Percentiles rank a stretch among this genome's conserved stretches.
Evolutionary conservation across 2,888 invertebrate genomes (phyloP).

Genomic region (Phyto melanocephala): DNA sequence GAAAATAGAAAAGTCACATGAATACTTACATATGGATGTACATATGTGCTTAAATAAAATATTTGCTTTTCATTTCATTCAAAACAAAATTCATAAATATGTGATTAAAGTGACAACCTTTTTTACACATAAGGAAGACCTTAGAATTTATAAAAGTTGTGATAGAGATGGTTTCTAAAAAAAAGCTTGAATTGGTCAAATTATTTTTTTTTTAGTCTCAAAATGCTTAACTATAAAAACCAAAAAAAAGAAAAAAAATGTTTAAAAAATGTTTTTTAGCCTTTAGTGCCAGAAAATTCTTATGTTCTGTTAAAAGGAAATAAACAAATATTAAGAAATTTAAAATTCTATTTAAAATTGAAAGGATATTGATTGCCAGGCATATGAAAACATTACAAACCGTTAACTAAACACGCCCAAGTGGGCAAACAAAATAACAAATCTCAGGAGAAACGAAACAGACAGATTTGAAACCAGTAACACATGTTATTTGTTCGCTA

Average conservation of each 20-base stretch:
- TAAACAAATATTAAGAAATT: no score
- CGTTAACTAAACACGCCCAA: constrained; percentile 32
- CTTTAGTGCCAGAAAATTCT: no score
- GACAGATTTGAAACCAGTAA: constrained; percentile 20
- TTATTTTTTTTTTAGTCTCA: no score
- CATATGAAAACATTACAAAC: constrained; percentile 71
- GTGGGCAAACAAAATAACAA: constrained; percentile 14
- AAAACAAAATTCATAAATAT: constrained; percentile 24
- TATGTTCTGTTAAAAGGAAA: no score
- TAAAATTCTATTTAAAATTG: constrained; percentile 76
- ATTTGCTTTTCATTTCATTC: constrained; percentile 13
- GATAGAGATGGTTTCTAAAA: no score
- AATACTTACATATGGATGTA: neutral
- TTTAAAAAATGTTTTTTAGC: no score
- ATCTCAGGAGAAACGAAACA: neutral
- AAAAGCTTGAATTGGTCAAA: no score
- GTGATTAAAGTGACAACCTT: neutral
- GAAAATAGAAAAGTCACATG: no score
- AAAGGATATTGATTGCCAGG: constrained; percentile 77
- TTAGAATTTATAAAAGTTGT: no score
- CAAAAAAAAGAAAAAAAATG: no score
- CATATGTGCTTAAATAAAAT: neutral
- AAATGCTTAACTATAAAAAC: no score
- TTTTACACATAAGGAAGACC: no score
- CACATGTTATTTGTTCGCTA: constrained; percentile 37